Conservation (phyloP, 92 coral and sea anemone species). For the Phenganax subtilis region DNA sequence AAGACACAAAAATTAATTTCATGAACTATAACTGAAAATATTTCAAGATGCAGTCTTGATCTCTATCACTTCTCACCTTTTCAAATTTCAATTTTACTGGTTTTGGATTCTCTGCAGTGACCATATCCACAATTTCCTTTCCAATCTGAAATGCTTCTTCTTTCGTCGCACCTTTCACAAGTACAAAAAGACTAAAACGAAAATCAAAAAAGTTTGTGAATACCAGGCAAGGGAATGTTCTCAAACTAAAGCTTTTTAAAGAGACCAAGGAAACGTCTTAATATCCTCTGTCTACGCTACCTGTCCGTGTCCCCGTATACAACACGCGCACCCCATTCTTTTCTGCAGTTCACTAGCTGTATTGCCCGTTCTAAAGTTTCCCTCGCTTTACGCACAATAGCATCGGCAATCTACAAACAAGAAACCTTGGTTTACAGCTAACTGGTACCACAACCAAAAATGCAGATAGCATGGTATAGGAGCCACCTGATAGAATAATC, state of each 20-base stretch:
- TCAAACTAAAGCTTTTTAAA: too few relatives aligned
- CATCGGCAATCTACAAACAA: conserved; percentile 71
- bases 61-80: conserved; percentile 50
- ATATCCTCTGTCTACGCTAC: conserved; percentile 22
- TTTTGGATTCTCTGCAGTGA: conserved; percentile 78
- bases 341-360: conserved; percentile 81
- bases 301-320: conserved; percentile 99
- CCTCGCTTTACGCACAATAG: conserved; percentile 90
- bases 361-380: conserved; percentile 93
- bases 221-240: too few relatives aligned
- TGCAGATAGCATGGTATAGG: neutral
- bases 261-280: too few relatives aligned
- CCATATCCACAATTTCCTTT: conserved; percentile 73
- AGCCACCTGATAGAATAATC: neutral
- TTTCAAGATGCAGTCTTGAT: too few relatives aligned
- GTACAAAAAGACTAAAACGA: conserved; percentile 67
- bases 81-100: conserved; percentile 96
- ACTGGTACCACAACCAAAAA: too few relatives aligned
- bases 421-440: neutral
- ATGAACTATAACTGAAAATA: neutral
- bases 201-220: too few relatives aligned
- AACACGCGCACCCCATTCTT: conserved; percentile 93
- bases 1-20: neutral
- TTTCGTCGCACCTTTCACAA: conserved; percentile 82
- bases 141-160: conserved; percentile 85